Base-by-base conservation (phyloP, 2,888 invertebrate genomes). In the Belgica antarctica region DNA sequence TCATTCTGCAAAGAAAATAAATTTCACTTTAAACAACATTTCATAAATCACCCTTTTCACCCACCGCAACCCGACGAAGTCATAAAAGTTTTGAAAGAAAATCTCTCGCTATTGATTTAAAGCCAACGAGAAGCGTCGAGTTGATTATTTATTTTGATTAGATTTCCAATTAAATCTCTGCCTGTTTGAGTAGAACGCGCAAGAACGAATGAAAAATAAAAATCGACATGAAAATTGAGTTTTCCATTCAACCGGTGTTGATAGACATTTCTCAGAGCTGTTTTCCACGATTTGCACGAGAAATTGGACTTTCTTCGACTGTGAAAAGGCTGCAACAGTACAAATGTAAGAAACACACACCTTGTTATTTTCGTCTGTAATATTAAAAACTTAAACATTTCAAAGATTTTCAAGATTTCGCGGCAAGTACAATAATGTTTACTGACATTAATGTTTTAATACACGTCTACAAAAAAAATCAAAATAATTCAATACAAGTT, bases 121-220 rank as follows among this genome's bases (percentile, higher is more conserved):
- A 52, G 17, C 22, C 52, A 8, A 27, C 17, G 22, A 27, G 22
- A 27, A 27, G 27, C 27, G 34, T 24, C 12, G 27, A 46, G 46
- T 52, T 68, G 68, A 68, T 68, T 68, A 57, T 57, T 68, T 68
- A 68, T 68, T 68, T 34, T 68, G 68, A 68, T 68, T 68, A 17
- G 27, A 68, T 68, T 57, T 68, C 68, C 68, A 47, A 65, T 65
- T 46, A 24, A 28, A 62, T 62, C 15, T 17, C 19, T 10, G 19
- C 1, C 34, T 17, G 19, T 68, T 68, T 19, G n/a, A n/a, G n/a
- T n/a, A n/a, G 24, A 31, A 28, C 27, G 47, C 24, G 65, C 19
- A 25, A 62, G 34, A 31, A 10, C n/a, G 25, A 24, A 59, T 59
- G 12, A 59, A 5, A 59, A 59, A 59, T n/a, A 59, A 27, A 24